Percentiles rank a stretch among this genome's conserved stretches.
phyloP scores from a whole-genome alignment of 2,888 invertebrate species.

The Conomelus anceps region DNA sequence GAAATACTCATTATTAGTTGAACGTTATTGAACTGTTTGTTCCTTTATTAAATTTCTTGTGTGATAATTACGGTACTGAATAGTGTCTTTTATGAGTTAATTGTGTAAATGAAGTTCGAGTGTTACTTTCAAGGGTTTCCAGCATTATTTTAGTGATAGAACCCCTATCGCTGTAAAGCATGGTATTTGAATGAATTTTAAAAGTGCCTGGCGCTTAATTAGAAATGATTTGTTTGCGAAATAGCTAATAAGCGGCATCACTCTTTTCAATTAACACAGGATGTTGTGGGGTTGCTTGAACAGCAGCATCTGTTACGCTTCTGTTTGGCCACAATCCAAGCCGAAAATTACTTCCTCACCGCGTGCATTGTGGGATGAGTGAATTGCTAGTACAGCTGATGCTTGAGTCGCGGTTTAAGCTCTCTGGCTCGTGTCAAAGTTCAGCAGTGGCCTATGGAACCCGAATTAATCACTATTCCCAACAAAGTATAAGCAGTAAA shows the following conservation, averaged over 20 bases:
- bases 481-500: too few species aligned
- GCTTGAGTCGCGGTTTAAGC: not conserved
- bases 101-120: too few species aligned
- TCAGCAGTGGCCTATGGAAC: not conserved
- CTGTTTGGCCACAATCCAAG: not conserved
- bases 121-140: too few species aligned
- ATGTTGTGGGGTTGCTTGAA: not conserved
- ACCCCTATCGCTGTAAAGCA: too few species aligned
- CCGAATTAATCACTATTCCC: not conserved
- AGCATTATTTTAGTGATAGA: too few species aligned
- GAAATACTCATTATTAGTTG: too few species aligned
- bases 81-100: too few species aligned
- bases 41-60: too few species aligned
- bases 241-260: not conserved
- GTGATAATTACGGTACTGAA: too few species aligned
- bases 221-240: not conserved
- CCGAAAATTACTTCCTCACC: not conserved
- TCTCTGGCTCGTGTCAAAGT: not conserved
- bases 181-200: not conserved
- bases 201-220: not conserved
- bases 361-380: not conserved
- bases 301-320: not conserved
- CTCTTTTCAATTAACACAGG: not conserved
- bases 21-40: too few species aligned
- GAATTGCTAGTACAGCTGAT: not conserved